A percentile compares a stretch with the other conserved stretches of the same genome.
These are phyloP conservation scores for Nibea coibor DNA, from an alignment of 2,113 vertebrate genomes.

Conservation along the genomic window DNA sequence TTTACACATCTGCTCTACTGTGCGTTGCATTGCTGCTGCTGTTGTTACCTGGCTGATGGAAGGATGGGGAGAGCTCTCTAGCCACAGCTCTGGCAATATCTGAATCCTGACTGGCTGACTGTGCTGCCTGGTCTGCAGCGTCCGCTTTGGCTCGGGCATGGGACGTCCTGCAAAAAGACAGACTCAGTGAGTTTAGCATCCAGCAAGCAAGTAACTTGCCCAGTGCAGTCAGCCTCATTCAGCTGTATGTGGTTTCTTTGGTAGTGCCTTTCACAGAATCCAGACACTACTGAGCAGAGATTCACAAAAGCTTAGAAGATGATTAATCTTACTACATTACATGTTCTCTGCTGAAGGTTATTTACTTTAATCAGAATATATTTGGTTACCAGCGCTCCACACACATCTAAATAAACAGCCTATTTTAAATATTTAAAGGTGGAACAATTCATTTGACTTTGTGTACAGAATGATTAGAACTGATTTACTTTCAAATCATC, in stretches of 20 bases:
- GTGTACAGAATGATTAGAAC: neutral
- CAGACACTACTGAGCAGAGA: neutral
- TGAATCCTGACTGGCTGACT: constrained; percentile 91
- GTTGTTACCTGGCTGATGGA: constrained; percentile 94
- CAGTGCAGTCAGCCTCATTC: neutral
- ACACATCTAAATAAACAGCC: neutral
- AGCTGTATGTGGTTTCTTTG: neutral
- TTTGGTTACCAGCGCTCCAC: neutral
- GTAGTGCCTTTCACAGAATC: neutral
- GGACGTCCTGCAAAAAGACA: constrained; percentile 86
- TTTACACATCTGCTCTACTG: neutral
- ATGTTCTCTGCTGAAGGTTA: neutral
- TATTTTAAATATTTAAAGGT: neutral
- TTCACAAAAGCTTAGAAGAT: neutral
- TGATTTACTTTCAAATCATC: neutral
- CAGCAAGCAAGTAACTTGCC: neutral
- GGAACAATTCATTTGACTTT: neutral
- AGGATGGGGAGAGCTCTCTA: constrained; percentile 93
- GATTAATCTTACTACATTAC: neutral
- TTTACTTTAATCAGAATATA: neutral
- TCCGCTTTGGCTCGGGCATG: constrained; percentile 95
- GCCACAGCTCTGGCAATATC: constrained; percentile 94
- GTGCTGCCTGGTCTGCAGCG: constrained; percentile 91
- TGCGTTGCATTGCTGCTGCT: neutral
- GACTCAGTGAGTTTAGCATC: neutral